These are phyloP conservation scores for Catagonus wagneri DNA, from an alignment of 2,113 vertebrate species.

Conservation along the genomic window DNA sequence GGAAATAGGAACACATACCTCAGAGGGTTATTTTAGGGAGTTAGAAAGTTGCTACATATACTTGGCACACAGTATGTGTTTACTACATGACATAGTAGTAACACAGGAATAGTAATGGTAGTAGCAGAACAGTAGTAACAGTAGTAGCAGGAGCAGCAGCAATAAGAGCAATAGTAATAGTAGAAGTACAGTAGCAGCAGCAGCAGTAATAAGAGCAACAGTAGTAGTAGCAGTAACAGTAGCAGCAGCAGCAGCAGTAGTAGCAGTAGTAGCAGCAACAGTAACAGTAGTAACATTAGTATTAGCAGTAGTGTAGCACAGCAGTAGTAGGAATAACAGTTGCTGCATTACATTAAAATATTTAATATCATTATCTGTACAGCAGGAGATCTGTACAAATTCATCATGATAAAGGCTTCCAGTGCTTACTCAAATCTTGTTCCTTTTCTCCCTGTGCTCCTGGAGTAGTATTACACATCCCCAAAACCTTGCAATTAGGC, in stretches of 20 bases:
- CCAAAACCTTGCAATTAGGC: neutral
- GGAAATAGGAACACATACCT: neutral
- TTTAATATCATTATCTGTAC: neutral
- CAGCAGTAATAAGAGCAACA: neutral
- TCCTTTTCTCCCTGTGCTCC: neutral
- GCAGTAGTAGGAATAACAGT: too few species aligned
- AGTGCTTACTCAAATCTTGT: neutral
- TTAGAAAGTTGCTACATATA: neutral
- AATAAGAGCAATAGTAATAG: neutral
- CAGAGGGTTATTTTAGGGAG: neutral
- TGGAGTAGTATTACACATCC: neutral
- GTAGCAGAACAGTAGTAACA: neutral
- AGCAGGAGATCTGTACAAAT: neutral
- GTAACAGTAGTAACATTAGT: neutral
- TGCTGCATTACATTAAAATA: neutral
- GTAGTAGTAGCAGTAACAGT: neutral
- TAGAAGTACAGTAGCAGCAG: too few species aligned
- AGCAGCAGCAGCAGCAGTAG: neutral
- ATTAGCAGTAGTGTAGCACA: too few species aligned
- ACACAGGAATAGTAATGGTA: neutral
- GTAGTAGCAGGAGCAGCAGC: neutral
- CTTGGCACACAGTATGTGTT: neutral
- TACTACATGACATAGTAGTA: neutral
- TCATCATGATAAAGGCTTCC: neutral
- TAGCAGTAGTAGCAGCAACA: too few species aligned